These are phyloP conservation scores for Crocallis elinguaria DNA, from an alignment of 2,888 invertebrate genomes.

Conservation along the genomic window DNA sequence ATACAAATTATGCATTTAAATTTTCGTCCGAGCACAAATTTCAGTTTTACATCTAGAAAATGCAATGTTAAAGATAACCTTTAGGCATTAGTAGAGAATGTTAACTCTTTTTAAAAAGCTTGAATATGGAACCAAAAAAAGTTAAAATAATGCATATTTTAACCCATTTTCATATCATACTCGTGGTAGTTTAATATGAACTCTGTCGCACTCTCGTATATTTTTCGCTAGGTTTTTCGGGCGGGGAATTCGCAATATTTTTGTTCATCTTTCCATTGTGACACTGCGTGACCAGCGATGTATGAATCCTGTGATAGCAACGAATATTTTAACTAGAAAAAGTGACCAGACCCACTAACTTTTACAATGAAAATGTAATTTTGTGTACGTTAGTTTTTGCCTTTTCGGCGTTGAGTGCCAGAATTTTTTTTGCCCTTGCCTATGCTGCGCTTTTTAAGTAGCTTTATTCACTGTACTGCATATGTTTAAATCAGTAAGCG, in stretches of 20 bases:
- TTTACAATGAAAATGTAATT: conserved; percentile 52
- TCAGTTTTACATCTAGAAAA: no score
- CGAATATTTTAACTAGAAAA: conserved; percentile 70
- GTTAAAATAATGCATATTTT: conserved; percentile 13
- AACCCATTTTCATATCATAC: conserved; percentile 18
- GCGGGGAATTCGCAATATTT: conserved; percentile 62
- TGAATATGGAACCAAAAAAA: conserved; percentile 6
- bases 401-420: conserved; percentile 28
- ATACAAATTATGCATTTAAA: no score
- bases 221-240: conserved; percentile 47
- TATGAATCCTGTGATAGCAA: conserved; percentile 76
- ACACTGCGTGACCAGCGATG: conserved; percentile 68
- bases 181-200: conserved; percentile 37
- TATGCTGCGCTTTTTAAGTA: not conserved
- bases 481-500: no score
- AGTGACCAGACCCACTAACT: conserved; percentile 49
- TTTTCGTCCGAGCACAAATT: no score
- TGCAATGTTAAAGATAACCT: no score
- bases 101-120: not conserved
- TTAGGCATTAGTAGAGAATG: no score
- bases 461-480: not conserved
- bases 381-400: conserved; percentile 26
- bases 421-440: conserved; percentile 10
- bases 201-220: conserved; percentile 41
- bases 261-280: conserved; percentile 76